Conservation (phyloP, 2,888 invertebrate genomes). For the Agapostemon virescens region DNA sequence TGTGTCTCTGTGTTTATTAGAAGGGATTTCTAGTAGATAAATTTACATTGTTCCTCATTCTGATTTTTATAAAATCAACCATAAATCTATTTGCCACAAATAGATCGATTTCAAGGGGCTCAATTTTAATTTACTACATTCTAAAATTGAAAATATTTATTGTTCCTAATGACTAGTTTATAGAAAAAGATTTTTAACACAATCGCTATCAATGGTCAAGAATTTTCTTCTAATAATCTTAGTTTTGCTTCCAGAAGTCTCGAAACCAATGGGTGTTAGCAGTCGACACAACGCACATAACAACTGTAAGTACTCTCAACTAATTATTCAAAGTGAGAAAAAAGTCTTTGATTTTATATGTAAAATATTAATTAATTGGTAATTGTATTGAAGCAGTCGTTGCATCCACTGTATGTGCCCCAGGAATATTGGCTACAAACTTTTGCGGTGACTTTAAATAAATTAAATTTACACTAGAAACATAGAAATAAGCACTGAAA, state of each 20-base stretch:
- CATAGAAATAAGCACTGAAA: no score
- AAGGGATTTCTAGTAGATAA: no score
- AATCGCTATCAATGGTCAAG: neutral
- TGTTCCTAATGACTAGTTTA: neutral
- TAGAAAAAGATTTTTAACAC: neutral
- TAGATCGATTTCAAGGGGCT: no score
- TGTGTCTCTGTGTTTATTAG: no score
- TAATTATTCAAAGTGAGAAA: neutral
- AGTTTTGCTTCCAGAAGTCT: constrained; percentile 10
- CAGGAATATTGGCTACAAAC: no score
- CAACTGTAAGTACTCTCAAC: neutral
- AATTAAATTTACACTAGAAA: no score
- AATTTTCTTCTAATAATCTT: neutral
- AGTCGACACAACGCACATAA: neutral
- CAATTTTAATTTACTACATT: neutral
- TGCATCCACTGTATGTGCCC: no score
- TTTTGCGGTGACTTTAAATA: no score
- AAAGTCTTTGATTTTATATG: neutral
- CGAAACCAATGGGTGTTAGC: neutral
- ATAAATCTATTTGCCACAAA: no score
- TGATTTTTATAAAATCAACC: no score
- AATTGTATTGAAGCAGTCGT: neutral
- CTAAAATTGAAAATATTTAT: neutral
- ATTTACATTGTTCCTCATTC: no score
- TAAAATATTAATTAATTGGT: neutral